A percentile compares a stretch with the other conserved stretches of the same genome.
phyloP scores from a whole-genome alignment of 2,888 invertebrate genomes.

The Drosophila nr. perissopoda region DNA sequence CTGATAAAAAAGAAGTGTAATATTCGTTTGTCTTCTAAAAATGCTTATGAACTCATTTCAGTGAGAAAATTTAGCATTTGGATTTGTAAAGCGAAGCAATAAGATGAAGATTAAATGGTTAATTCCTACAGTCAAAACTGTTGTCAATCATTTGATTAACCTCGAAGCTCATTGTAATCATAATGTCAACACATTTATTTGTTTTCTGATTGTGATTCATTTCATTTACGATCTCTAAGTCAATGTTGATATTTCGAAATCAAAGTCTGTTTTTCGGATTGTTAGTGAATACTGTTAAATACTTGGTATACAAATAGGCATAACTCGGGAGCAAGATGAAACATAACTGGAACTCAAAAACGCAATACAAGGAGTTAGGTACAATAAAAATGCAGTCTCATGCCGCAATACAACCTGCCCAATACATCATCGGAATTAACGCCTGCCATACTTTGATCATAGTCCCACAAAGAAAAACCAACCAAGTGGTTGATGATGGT shows the following conservation, averaged over 20 bases:
- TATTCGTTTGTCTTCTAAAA: not conserved
- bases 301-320: conserved; percentile 9
- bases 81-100: not conserved
- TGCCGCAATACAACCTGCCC: conserved; percentile 89
- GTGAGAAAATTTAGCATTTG: not conserved
- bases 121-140: not conserved
- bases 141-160: not conserved
- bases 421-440: conserved; percentile 92
- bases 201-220: not conserved
- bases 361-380: conserved; percentile 30
- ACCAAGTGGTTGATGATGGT: conserved; percentile 91
- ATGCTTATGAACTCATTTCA: not conserved
- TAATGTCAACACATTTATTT: not conserved
- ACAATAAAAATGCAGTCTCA: conserved; percentile 50
- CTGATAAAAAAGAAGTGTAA: not conserved
- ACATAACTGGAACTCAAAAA: conserved; percentile 44
- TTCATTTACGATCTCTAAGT: not conserved
- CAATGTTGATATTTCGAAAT: not conserved
- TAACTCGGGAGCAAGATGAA: conserved; percentile 9
- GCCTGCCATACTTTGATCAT: conserved; percentile 92
- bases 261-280: not conserved
- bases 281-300: conserved; percentile 3
- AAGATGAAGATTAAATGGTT: not conserved
- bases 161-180: not conserved
- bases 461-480: conserved; percentile 92